Evolutionary conservation across 1,140 invertebrate genomes (phyloP), one percentile per base, ranked within the genome.

Genomic region (Drosophila athabasca): DNA sequence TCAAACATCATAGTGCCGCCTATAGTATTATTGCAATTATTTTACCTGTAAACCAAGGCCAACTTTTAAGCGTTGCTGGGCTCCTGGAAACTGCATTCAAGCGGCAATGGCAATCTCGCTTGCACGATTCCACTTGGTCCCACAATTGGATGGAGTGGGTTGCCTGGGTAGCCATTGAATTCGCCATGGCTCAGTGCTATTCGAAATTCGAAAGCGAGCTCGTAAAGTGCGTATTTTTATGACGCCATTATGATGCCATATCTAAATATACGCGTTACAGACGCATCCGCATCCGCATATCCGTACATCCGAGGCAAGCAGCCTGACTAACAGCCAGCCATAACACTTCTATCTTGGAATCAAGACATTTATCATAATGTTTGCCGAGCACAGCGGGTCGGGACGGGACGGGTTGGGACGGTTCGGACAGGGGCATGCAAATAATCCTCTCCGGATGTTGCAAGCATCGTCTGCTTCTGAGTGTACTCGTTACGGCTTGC

Each of bases 331-430:
- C 66, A 60, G 54, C 24, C 53, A 74, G 53, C 49, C 70, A 74
- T 74, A 74, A 74, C 54, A 66, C 70, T 74, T 74, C 62, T 74
- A 74, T 66, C 60, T 53, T 53, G 41, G 43, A 65, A 74, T 74
- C 74, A 74, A 61, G 69, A 74, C 71, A 74, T 74, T 74, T 73
- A 74, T 74, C 71, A 74, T 57, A 65, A 74, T 74, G 49, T 54
- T 41, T 31, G 41, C 43, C 61, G 17, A 57, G 50, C 44, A 54
- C 19, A 24, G 29, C 35, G 31, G 31, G 44, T 24, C n/a, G 35
- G 50, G 24, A 3, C 22, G 22, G 22, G 22, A 3, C 15, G 13
- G 35, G 24, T 57, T 17, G 22, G 29, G 7, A 19, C 17, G 17
- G 17, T 19, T 19, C n/a, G 4, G 17, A 58, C 19, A 50, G 46